Evolutionary conservation across 2,113 vertebrate genomes (phyloP), one percentile per base, ranked within the genome.

Genomic region (Mellivora capensis): DNA sequence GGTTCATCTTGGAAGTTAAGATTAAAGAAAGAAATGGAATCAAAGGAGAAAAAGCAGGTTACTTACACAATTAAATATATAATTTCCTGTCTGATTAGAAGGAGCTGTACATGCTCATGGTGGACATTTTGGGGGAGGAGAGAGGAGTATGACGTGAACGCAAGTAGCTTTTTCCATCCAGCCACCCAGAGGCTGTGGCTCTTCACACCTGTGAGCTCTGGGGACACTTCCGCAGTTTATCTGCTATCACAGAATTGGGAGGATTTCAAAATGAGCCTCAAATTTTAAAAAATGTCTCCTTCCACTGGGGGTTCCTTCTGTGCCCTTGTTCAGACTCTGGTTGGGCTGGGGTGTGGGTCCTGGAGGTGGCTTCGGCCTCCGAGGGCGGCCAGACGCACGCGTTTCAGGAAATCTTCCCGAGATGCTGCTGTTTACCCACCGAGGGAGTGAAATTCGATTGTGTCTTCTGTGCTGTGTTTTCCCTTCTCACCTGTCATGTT

Each of bases 251-350:
- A 94, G 52, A 62, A 64, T 52, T 12, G 52, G 44, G 39, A 62
- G 57, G 21, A 39, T 88, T 84, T 87, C 69, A 91, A 84, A 87
- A 25, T 84, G 47, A 62, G 31, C 39, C 79, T 64, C 67, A 69
- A 10, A 69, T 69, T n/a, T 29, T 69, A 9, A 69, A 61, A 57
- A 52, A 64, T 31, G 6, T 37, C 31, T 64, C 44, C 62, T 91
- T 81, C 39, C 52, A 23, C 47, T 27, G 64, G 44, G 42, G 15
- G n/a, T 31, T 77, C 67, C 20, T 18, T 44, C 87, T 17, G 17
- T 7, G 10, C 10, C 20, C 7, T 18, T 42, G 39, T 44, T 29
- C 13, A 29, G 7, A 17, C 72, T 27, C 3, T 11, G 62, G 37
- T 4, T 37, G 44, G 71, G 18, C 52, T 9, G 7, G n/a, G 27